Percentiles rank a stretch among this genome's conserved stretches.
These are phyloP conservation scores for Drosophila grimshawi DNA, from an alignment of 1,140 invertebrate genomes.

Conservation along the genomic window DNA sequence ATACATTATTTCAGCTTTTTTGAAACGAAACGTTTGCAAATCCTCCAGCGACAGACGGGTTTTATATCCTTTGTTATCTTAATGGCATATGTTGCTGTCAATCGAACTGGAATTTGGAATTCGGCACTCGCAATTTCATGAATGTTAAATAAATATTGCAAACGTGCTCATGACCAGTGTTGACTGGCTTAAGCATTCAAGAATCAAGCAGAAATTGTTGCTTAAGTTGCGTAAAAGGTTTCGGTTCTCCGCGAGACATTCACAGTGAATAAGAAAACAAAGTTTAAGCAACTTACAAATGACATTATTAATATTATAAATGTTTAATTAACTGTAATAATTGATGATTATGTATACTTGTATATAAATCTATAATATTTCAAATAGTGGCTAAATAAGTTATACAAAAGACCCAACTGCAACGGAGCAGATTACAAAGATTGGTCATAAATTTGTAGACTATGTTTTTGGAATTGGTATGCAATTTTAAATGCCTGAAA, in stretches of 20 bases:
- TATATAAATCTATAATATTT: too few species aligned
- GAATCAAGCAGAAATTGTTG: background rate
- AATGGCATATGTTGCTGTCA: background rate
- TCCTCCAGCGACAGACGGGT: too few species aligned
- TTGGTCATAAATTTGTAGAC: conserved; percentile 9
- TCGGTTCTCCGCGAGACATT: too few species aligned
- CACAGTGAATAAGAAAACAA: too few species aligned
- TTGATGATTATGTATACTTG: too few species aligned
- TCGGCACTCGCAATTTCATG: background rate
- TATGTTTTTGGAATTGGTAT: conserved; percentile 18
- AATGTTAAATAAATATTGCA: conserved; percentile 12
- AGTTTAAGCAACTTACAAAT: too few species aligned
- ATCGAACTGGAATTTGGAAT: background rate
- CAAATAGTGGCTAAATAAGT: background rate
- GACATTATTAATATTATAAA: too few species aligned
- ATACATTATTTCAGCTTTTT: background rate
- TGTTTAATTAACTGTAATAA: background rate
- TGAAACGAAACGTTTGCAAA: background rate
- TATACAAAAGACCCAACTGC: background rate
- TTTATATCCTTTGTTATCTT: background rate
- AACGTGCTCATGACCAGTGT: conserved; percentile 16
- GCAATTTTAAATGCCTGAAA: conserved; percentile 7
- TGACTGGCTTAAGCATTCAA: conserved; percentile 3
- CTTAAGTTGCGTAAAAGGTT: too few species aligned
- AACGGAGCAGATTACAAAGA: conserved; percentile 1